phyloP scores from a whole-genome alignment of 2,888 invertebrate genomes.

The Digitonthophagus gazella region DNA sequence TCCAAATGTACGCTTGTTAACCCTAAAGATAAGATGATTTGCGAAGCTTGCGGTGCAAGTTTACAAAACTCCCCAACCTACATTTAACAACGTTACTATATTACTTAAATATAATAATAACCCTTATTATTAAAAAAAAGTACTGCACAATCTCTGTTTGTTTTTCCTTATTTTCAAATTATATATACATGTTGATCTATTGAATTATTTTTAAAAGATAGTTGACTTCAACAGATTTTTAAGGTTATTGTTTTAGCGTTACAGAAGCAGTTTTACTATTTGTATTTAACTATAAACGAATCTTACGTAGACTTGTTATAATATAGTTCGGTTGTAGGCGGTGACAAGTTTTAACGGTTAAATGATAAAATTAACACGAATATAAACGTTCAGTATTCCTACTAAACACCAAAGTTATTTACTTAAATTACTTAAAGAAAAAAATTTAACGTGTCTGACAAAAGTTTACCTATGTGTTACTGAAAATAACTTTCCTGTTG shows the following conservation, averaged over 20 bases:
- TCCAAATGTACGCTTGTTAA: constrained; percentile 75
- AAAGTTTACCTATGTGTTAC: neutral
- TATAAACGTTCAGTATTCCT: neutral
- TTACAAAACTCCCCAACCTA: constrained; percentile 75
- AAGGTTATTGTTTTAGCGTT: neutral
- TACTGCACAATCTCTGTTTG: neutral
- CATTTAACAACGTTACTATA: constrained; percentile 56
- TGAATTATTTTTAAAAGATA: neutral
- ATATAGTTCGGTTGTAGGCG: neutral
- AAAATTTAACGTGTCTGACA: neutral
- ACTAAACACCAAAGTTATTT: neutral
- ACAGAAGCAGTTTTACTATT: neutral
- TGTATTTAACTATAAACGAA: too few species aligned
- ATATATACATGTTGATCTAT: neutral
- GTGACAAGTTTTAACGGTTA: neutral
- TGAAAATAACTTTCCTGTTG: neutral
- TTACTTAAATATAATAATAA: too few species aligned
- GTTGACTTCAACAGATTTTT: neutral
- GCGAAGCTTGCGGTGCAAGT: constrained; percentile 68
- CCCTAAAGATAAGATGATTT: constrained; percentile 60
- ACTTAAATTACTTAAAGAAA: neutral
- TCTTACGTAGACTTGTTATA: too few species aligned
- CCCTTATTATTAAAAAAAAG: too few species aligned
- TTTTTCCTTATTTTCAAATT: neutral
- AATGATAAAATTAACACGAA: neutral